phyloP scores from a whole-genome alignment of 37 sponge, comb jelly and placozoan genomes.

The Geodia barretti region DNA sequence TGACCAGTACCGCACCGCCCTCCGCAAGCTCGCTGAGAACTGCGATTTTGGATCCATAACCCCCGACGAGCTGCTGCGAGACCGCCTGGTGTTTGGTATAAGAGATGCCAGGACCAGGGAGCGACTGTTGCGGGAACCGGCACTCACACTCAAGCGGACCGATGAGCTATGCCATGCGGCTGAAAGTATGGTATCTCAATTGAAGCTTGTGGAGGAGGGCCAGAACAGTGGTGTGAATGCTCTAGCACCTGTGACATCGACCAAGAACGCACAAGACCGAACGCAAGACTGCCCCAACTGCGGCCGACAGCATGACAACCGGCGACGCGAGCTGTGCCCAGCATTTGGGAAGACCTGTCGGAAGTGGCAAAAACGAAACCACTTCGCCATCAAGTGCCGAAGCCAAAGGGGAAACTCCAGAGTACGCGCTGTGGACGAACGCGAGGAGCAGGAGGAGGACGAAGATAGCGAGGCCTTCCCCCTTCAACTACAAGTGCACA shows the following conservation, averaged over 20 bases:
- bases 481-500: neutral
- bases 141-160: slow-evolving; percentile 3
- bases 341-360: slow-evolving; percentile 55
- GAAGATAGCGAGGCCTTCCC: neutral
- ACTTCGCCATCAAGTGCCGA: slow-evolving; percentile 21
- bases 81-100: slow-evolving; percentile 23
- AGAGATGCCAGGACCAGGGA: slow-evolving; percentile 7
- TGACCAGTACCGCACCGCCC: slow-evolving; percentile 42
- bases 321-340: slow-evolving; percentile 41
- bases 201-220: slow-evolving; percentile 27
- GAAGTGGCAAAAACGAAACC: slow-evolving; percentile 22
- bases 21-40: too few species aligned
- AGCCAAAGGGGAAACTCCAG: too few species aligned
- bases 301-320: slow-evolving; percentile 22
- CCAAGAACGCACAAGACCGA: neutral
- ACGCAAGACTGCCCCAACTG: slow-evolving; percentile 8
- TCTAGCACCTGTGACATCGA: neutral
- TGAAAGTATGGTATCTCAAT: slow-evolving; percentile 20
- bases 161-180: slow-evolving; percentile 37
- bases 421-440: too few species aligned
- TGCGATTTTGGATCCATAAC: slow-evolving; percentile 26
- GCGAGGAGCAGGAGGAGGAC: too few species aligned
- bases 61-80: slow-evolving; percentile 26
- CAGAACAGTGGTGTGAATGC: neutral
- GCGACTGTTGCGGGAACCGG: slow-evolving; percentile 7